These are phyloP conservation scores for Protodeltote pygarga DNA, from an alignment of 2,888 invertebrate genomes.

Conservation along the genomic window DNA sequence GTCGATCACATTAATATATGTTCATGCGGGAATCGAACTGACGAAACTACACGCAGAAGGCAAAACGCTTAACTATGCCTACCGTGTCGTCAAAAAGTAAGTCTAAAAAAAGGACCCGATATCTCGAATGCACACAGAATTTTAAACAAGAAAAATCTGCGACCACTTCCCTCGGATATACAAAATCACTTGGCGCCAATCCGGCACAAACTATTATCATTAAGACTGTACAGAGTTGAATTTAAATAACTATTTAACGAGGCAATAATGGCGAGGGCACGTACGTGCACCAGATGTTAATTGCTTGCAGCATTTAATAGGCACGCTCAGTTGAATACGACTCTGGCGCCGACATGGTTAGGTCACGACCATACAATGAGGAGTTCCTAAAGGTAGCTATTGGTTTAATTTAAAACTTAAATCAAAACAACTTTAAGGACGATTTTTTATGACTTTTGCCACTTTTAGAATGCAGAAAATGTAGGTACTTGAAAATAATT, in stretches of 20 bases:
- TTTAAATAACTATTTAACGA: conserved; percentile 80
- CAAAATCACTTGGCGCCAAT: conserved; percentile 58
- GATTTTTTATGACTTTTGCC: too few relatives aligned
- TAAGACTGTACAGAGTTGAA: conserved; percentile 60
- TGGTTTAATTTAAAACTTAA: too few relatives aligned
- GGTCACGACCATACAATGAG: conserved; percentile 42
- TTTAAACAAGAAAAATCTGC: conserved; percentile 37
- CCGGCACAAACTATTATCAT: conserved; percentile 52
- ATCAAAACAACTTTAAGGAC: neutral
- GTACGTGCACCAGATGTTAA: conserved; percentile 76
- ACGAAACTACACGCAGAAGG: too few relatives aligned
- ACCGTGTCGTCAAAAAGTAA: too few relatives aligned
- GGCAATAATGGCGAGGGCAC: conserved; percentile 62
- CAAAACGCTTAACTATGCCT: too few relatives aligned
- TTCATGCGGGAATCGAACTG: too few relatives aligned
- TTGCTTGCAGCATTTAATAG: conserved; percentile 76
- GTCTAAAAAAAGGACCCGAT: conserved; percentile 23
- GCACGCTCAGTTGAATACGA: conserved; percentile 49
- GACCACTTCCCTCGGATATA: conserved; percentile 21
- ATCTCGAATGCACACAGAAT: conserved; percentile 15
- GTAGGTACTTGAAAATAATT: too few relatives aligned
- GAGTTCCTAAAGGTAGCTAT: too few relatives aligned
- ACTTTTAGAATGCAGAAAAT: too few relatives aligned
- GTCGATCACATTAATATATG: too few relatives aligned
- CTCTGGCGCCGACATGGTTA: conserved; percentile 43